These are phyloP conservation scores for Crenichthys baileyi DNA, from an alignment of 2,797 vertebrate genomes.

Conservation along the genomic window DNA sequence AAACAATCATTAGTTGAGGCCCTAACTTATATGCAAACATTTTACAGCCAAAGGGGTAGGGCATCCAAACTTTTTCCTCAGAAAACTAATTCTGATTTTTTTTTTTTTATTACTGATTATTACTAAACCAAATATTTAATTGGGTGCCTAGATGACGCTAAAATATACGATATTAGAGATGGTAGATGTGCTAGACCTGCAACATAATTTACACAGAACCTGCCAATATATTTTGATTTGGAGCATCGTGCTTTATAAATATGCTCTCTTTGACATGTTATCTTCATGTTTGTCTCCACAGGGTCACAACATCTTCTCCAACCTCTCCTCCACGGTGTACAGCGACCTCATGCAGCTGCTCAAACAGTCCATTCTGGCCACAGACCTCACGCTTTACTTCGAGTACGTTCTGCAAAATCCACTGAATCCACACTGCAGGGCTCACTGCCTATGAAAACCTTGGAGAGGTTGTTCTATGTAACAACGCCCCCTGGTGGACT, in stretches of 20 bases:
- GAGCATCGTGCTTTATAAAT: not conserved
- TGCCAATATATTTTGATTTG: not conserved
- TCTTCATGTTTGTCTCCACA: slow-evolving; percentile 80
- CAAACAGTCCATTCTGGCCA: slow-evolving; percentile 98
- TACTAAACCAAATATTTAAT: not conserved
- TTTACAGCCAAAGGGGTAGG: too few relatives aligned
- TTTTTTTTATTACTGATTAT: not conserved
- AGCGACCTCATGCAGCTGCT: slow-evolving; percentile 98
- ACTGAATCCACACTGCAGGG: slow-evolving; percentile 9
- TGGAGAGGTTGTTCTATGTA: slow-evolving; percentile 46
- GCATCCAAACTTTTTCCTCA: not conserved
- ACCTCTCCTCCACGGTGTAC: slow-evolving; percentile 97
- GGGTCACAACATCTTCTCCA: slow-evolving; percentile 99
- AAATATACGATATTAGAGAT: not conserved
- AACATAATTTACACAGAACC: not conserved
- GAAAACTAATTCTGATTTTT: not conserved
- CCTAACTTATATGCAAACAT: too few relatives aligned
- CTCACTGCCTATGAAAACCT: not conserved
- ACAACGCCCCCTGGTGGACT: slow-evolving; percentile 76
- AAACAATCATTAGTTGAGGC: too few relatives aligned
- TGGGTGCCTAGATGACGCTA: not conserved
- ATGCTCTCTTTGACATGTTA: slow-evolving; percentile 14
- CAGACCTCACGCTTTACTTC: slow-evolving; percentile 98
- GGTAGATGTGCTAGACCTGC: not conserved
- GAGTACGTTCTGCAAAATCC: slow-evolving; percentile 85